Evolutionary conservation across 2,113 vertebrate genomes (phyloP), one percentile per base, ranked within the genome.

Genomic region (Nannobrachium achirus): DNA sequence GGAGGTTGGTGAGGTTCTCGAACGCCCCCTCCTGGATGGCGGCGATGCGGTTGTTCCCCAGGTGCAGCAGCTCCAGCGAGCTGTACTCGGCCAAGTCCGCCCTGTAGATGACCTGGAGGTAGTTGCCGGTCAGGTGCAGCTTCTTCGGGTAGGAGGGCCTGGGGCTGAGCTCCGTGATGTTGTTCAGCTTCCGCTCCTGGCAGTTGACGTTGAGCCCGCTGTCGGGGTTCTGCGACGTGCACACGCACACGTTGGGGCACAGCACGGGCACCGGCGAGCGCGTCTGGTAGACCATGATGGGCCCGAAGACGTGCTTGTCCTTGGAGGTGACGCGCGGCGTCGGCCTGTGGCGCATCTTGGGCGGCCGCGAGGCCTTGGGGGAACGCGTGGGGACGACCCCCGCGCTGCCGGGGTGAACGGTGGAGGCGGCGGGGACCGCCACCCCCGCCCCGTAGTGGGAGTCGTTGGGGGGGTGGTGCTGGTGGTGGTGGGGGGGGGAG

Each of bases 281-380:
- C 2, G 97, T 99, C 91, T 99, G 98, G 83, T 98, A 99, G 70
- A 98, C 98, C 97, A 99, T 99, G 46, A 99, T 99, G 0, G 98
- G 97, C 57, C 97, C 98, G 1, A 98, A 98, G 66, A 98, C 97
- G 58, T 99, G 96, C 50, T 95, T 94, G 90, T 97, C 96, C 88
- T 96, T 97, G 0, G 95, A 92, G 45, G 94, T 95, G 49, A 97
- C 93, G 66, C 96, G 92, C 2, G 97, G 94, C 0, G 98, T 99
- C 38, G 97, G 94, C n/a, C 96, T 94, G 80, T 95, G 95, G 83
- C 96, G 93, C 56, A 93, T 95, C 89, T 96, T 98, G 59, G 98
- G 96, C 0, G 97, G 95, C 10, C 98, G 92, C 62, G 95, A 96
- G 41, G 96, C 93, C 91, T 98, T 99, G 0, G 96, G 95, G 2